These are phyloP conservation scores for Conistra vaccinii DNA, from an alignment of 2,888 invertebrate species.

Conservation along the genomic window DNA sequence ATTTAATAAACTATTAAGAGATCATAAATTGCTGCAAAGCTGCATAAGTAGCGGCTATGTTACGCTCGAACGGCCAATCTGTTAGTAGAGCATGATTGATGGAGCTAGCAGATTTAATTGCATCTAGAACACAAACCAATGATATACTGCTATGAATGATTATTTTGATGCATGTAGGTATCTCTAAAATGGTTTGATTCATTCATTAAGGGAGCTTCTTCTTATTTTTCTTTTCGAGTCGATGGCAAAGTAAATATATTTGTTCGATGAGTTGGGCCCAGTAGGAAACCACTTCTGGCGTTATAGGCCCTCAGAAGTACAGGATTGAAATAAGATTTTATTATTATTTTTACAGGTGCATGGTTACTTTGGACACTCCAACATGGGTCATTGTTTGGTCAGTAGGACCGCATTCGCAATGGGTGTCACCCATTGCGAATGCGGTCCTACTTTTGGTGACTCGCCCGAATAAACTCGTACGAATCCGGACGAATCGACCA, in stretches of 20 bases:
- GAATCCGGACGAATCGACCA: too few species aligned
- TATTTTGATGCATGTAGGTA: not conserved
- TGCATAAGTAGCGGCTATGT: conserved; percentile 7
- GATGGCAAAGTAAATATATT: too few species aligned
- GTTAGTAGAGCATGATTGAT: conserved; percentile 41
- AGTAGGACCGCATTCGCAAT: not conserved
- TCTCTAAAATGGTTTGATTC: not conserved
- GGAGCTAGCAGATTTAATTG: conserved; percentile 23
- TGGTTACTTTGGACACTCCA: not conserved
- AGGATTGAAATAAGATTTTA: too few species aligned
- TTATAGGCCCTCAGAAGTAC: not conserved
- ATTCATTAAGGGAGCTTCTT: not conserved
- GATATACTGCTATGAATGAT: not conserved
- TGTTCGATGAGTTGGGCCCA: not conserved
- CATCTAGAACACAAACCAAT: conserved; percentile 8
- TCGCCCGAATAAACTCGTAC: too few species aligned
- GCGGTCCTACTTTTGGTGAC: too few species aligned
- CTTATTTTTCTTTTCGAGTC: not conserved
- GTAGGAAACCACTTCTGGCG: not conserved
- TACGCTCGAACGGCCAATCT: conserved; percentile 4
- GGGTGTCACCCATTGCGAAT: too few species aligned
- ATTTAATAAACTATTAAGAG: not conserved
- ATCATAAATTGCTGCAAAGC: not conserved
- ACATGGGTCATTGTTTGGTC: not conserved
- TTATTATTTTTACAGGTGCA: too few species aligned